phyloP scores from a whole-genome alignment of 2,888 invertebrate genomes.

The Pristionchus mayeri region DNA sequence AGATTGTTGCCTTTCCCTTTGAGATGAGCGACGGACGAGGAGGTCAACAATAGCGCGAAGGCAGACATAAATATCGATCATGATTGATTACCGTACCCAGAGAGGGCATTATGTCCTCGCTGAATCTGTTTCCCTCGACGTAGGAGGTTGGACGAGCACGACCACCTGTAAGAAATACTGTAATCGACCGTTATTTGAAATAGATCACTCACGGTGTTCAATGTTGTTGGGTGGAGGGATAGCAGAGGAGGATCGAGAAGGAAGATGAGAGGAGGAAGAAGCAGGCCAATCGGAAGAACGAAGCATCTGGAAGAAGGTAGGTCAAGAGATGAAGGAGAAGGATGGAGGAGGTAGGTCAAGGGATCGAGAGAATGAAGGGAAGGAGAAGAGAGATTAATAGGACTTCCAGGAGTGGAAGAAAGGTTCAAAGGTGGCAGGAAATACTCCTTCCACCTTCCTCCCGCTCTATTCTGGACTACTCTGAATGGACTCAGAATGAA shows the following conservation, averaged over 20 bases:
- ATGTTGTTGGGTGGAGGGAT: not conserved
- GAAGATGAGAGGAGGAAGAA: slow-evolving; percentile 13
- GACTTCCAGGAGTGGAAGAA: not conserved
- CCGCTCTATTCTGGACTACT: not conserved
- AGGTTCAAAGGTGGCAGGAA: slow-evolving; percentile 6
- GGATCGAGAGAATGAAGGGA: not conserved
- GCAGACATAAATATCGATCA: not conserved
- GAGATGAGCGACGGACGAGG: slow-evolving; percentile 20
- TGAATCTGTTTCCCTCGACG: not conserved
- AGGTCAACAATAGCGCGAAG: not conserved
- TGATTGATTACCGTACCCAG: slow-evolving; percentile 32
- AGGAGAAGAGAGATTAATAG: slow-evolving; percentile 9
- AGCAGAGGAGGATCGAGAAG: slow-evolving; percentile 26
- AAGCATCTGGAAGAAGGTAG: slow-evolving; percentile 27
- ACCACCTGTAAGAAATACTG: not conserved
- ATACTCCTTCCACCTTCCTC: not conserved
- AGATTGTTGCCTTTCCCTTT: slow-evolving; percentile 39
- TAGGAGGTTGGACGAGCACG: slow-evolving; percentile 27
- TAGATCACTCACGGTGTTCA: not conserved
- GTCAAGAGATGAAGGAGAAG: not conserved
- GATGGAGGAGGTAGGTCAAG: not conserved
- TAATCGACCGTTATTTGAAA: not conserved
- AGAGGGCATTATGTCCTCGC: slow-evolving; percentile 15
- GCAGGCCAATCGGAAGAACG: slow-evolving; percentile 41
- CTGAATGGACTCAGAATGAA: slow-evolving; percentile 27